Conservation (phyloP, 2,797 vertebrate genomes). For the Lepus townsendii region DNA sequence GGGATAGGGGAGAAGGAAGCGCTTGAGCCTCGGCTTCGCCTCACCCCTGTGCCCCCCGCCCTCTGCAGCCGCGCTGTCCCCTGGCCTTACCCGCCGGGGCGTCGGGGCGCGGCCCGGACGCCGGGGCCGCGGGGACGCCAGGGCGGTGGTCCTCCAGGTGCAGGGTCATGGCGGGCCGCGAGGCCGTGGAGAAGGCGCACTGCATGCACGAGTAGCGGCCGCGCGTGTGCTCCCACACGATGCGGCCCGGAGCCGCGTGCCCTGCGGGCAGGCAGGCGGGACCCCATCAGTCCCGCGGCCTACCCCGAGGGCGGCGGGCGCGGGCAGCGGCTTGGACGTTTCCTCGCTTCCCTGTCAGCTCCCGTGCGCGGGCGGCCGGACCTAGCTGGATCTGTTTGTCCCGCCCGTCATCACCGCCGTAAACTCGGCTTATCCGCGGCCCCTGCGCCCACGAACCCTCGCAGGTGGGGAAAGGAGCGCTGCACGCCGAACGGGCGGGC, state of each 20-base stretch:
- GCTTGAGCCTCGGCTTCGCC: constrained; percentile 27
- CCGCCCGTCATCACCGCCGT: background rate
- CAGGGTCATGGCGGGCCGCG: constrained; percentile 94
- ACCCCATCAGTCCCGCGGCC: background rate
- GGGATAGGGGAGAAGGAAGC: background rate
- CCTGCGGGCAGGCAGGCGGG: constrained; percentile 86
- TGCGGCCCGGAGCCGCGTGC: constrained; percentile 91
- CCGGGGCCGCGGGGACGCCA: constrained; percentile 71
- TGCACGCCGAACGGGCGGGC: background rate
- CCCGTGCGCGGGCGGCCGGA: fast-evolving
- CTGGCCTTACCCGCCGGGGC: constrained; percentile 63
- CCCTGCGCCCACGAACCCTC: background rate
- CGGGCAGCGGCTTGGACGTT: fast-evolving
- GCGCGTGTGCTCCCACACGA: constrained; percentile 96
- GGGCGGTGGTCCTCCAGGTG: constrained; percentile 93
- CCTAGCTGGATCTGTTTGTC: background rate
- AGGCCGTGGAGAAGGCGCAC: constrained; percentile 91
- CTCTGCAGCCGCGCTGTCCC: constrained; percentile 63
- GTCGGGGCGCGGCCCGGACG: constrained; percentile 73
- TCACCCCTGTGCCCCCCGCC: background rate
- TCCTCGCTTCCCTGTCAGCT: background rate
- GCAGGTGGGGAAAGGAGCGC: background rate
- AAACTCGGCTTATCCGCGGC: background rate
- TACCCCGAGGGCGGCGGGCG: background rate
- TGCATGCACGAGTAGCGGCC: constrained; percentile 95